Evolutionary conservation across 2,888 invertebrate species (phyloP).

Genomic region (Calephelis perditalis): DNA sequence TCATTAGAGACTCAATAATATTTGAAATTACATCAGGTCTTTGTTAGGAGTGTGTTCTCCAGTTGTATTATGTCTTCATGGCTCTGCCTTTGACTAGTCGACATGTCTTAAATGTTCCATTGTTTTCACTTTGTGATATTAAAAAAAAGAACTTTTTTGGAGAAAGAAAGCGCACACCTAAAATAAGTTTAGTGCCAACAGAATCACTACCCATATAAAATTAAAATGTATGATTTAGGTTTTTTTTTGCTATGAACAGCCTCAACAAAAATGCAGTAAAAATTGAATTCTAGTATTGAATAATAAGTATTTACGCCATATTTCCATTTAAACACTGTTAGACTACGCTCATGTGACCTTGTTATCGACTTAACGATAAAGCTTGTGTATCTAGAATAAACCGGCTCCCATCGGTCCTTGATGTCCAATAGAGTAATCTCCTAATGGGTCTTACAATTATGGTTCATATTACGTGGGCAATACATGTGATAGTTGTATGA

Average conservation of each 20-base stretch:
- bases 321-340: conserved; percentile 7
- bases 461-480: conserved; percentile 4
- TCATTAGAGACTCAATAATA: no score
- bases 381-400: conserved; percentile 17
- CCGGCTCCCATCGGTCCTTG: conserved; percentile 9
- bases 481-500: conserved; percentile 5
- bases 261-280: no score
- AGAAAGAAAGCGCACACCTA: no score
- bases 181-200: no score
- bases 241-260: neutral
- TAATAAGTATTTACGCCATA: neutral
- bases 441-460: neutral
- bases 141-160: no score
- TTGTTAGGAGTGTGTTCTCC: no score
- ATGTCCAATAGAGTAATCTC: conserved; percentile 2
- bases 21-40: no score
- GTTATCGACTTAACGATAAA: conserved; percentile 16
- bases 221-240: no score
- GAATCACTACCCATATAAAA: neutral
- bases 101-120: no score
- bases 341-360: conserved; percentile 15
- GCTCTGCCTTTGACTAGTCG: no score
- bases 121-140: no score
- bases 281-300: neutral
- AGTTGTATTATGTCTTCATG: no score